phyloP scores from a whole-genome alignment of 2,797 vertebrate species.

The Silurus aristotelis region DNA sequence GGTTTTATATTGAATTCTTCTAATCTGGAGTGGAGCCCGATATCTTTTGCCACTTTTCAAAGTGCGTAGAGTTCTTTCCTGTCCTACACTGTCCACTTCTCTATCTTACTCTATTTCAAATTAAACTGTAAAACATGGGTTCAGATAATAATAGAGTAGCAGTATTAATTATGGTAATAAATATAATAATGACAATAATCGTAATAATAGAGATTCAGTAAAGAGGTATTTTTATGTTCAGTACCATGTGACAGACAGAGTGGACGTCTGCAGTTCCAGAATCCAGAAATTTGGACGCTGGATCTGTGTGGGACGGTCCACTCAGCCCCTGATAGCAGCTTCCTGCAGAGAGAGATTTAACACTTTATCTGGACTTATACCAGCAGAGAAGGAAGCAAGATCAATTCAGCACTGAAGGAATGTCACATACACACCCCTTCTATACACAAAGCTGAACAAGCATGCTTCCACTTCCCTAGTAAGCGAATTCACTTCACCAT shows the following conservation, averaged over 20 bases:
- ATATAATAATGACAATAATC: no score
- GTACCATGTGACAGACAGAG: slow-evolving; percentile 50
- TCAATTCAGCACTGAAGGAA: slow-evolving; percentile 12
- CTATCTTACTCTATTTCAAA: not conserved
- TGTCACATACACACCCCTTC: slow-evolving; percentile 31
- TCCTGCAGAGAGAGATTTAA: slow-evolving; percentile 55
- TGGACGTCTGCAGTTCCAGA: slow-evolving; percentile 15
- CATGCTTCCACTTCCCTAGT: not conserved
- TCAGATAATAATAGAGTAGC: no score
- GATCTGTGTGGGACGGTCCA: slow-evolving; percentile 18
- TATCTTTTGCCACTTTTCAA: not conserved
- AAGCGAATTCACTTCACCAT: no score
- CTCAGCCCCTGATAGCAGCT: slow-evolving; percentile 27
- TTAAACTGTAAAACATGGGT: no score
- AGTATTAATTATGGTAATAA: no score
- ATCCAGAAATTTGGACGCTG: slow-evolving; percentile 37
- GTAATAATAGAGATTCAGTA: not conserved
- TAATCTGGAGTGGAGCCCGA: not conserved
- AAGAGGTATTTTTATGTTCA: not conserved
- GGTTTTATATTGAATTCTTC: not conserved
- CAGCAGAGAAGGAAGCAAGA: not conserved
- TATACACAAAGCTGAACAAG: slow-evolving; percentile 36
- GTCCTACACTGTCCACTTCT: no score
- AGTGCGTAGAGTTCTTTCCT: not conserved
- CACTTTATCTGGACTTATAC: not conserved